Conservation (phyloP, 30 jellyfish, hydroid and myxozoan genomes). For the Cassiopea andromeda region DNA sequence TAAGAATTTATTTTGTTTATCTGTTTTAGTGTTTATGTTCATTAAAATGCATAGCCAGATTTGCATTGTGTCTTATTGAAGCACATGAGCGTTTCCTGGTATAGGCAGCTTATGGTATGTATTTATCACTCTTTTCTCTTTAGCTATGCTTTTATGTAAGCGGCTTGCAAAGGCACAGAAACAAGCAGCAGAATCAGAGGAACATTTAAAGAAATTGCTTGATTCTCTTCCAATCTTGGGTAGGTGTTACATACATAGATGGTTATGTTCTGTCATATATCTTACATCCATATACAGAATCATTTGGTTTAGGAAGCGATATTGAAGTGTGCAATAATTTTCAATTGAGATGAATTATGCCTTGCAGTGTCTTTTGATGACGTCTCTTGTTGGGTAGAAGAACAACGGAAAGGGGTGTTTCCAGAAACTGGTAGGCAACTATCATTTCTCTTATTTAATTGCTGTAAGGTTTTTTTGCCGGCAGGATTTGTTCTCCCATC, state of each 20-base stretch:
- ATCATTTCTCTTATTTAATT: not conserved
- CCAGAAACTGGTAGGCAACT: not conserved
- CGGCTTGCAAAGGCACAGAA: not conserved
- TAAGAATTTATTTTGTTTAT: not conserved
- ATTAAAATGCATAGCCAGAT: not conserved
- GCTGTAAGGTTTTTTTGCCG: not conserved
- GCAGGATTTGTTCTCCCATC: not conserved
- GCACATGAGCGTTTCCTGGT: not conserved
- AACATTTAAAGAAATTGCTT: not conserved
- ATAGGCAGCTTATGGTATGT: not conserved
- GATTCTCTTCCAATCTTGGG: not conserved
- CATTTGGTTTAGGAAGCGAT: too few species aligned
- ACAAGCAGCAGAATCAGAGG: not conserved
- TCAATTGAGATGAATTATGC: not conserved
- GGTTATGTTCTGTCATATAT: not conserved
- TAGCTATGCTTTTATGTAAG: not conserved
- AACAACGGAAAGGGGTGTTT: not conserved
- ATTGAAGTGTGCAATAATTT: too few species aligned
- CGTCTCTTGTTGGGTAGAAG: not conserved
- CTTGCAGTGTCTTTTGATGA: not conserved
- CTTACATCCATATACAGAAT: too few species aligned
- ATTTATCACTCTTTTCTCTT: not conserved
- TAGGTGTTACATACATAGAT: not conserved
- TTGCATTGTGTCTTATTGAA: not conserved
- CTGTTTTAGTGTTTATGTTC: not conserved